Conservation (phyloP, 1,140 invertebrate species). For the Arion vulgaris region DNA sequence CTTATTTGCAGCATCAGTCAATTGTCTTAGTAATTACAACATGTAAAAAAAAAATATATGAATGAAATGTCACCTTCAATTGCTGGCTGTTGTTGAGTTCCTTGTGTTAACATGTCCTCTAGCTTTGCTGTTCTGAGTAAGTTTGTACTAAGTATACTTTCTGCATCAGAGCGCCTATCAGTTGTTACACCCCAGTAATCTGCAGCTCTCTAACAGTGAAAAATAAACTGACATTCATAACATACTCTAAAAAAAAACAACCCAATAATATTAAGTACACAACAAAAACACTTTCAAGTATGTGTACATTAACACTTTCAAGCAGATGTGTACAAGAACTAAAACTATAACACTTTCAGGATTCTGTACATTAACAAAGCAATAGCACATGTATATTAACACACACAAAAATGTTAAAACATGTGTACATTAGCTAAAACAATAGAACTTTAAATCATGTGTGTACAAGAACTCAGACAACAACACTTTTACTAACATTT, state of each 20-base stretch:
- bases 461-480: too few species aligned
- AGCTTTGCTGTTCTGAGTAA: constrained; percentile 62
- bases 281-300: not conserved
- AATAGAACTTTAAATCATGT: too few species aligned
- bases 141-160: constrained; percentile 49
- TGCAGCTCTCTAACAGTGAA: constrained; percentile 46
- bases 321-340: too few species aligned
- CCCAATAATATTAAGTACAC: not conserved
- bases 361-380: too few species aligned
- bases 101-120: constrained; percentile 68
- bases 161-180: constrained; percentile 15
- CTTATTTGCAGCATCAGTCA: too few species aligned
- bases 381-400: too few species aligned
- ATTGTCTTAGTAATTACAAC: too few species aligned
- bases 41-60: too few species aligned
- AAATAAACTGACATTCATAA: not conserved
- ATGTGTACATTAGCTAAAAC: too few species aligned
- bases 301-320: not conserved
- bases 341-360: too few species aligned
- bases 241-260: not conserved
- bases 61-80: constrained; percentile 55
- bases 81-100: constrained; percentile 54
- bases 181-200: constrained; percentile 47
- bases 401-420: too few species aligned
- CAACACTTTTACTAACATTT: too few species aligned